Base-by-base conservation (phyloP, 2,888 invertebrate genomes). In the Papilio elwesi region DNA sequence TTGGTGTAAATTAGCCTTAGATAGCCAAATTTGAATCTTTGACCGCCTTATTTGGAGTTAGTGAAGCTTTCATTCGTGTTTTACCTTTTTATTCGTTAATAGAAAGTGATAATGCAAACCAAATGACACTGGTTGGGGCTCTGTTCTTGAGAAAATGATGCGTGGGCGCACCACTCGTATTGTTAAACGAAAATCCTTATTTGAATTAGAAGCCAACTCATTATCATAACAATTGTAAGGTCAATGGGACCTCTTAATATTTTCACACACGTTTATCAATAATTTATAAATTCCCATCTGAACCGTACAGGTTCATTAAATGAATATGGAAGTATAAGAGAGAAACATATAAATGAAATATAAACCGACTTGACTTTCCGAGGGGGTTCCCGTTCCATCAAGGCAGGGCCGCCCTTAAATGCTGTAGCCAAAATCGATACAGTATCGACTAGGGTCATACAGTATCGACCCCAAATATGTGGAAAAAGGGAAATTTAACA, bases 111-210 rank as follows among this genome's bases (percentile, higher is more conserved):
- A 43, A 71, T 71, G 47, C 53, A 16, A 71, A 51, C 26, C 47
- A 70, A 75, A 76, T 77, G 73, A 68, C 68, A 57, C 47, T 57
- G 47, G 13, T 9, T 15, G 36, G 53, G 15, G 71, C 48, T 52
- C 52, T 67, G 67, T 63, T 68, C 62, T 71, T 68, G 68, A 63
- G 12, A 55, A 64, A 63, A 52, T 52, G 9, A 12, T 5, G 62
- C 53, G 71, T 72, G 43, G 71, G 68, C 48, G 68, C 15, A 52
- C 12, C 26, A 43, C 67, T 62, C 38, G 43, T 49, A 62, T 63
- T 47, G 71, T 59, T 57, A 38, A 66, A 53, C 51, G 15, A 63
- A 63, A 71, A 62, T 62, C 15, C 52, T 52, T 53, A 53, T 55
- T 53, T 63, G 15, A 67, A 53, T 55, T 63, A 55, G 10, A 67